Evolutionary conservation across 2,113 vertebrate species (phyloP).

Genomic region (Sinosuthora webbiana): DNA sequence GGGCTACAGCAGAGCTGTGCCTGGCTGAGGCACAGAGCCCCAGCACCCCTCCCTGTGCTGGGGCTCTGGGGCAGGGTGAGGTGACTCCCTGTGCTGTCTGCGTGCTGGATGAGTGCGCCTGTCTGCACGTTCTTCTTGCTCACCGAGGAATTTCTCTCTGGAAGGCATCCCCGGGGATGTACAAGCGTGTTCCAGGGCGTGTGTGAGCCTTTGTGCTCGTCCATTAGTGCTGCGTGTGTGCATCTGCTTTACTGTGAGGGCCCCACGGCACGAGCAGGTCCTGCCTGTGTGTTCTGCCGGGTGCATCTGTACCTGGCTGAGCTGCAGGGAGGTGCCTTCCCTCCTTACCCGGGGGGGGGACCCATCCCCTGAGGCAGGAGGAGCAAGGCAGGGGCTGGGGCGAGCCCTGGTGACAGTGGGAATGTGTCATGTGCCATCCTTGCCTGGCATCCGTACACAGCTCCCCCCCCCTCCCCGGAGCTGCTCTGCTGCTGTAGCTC

Average conservation of each 20-base stretch:
- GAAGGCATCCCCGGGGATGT: neutral
- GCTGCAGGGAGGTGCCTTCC: neutral
- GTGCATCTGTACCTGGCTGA: neutral
- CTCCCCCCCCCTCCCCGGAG: constrained; percentile 21
- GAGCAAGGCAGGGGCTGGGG: neutral
- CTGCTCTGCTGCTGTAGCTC: constrained; percentile 39
- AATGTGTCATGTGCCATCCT: neutral
- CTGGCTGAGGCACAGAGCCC: neutral
- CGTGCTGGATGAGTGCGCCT: neutral
- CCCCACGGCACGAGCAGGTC: accelerated
- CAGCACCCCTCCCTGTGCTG: neutral
- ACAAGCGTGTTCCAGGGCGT: neutral
- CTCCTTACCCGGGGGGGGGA: neutral
- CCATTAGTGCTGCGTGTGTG: neutral
- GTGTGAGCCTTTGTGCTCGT: neutral
- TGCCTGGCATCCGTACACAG: neutral
- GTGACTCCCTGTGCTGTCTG: neutral
- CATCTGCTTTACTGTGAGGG: neutral
- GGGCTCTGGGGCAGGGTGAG: neutral
- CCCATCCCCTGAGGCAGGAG: neutral
- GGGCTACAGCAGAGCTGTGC: neutral
- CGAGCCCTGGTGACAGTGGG: neutral
- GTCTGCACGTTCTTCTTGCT: neutral
- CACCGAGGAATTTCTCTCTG: neutral
- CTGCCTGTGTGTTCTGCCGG: neutral